Conservation (phyloP, 1,140 invertebrate species). For the Homalodisca vitripennis region DNA sequence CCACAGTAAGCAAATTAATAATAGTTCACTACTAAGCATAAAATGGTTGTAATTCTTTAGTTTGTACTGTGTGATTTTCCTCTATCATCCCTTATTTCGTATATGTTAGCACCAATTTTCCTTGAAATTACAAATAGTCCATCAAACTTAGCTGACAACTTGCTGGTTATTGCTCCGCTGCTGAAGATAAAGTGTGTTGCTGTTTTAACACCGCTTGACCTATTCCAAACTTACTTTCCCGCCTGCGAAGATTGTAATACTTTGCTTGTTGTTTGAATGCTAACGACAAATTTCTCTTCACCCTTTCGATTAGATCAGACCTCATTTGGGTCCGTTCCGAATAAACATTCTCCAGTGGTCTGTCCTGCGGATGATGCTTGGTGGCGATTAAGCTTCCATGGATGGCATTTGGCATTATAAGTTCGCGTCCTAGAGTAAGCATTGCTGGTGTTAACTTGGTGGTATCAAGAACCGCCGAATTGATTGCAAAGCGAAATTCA, state of each 20-base stretch:
- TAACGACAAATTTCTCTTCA: not conserved
- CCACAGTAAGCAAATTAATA: too few species aligned
- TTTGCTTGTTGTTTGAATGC: not conserved
- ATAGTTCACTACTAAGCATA: too few species aligned
- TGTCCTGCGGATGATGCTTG: not conserved
- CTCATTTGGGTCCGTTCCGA: not conserved
- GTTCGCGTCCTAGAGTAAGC: slow-evolving; percentile 46
- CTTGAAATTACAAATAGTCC: not conserved
- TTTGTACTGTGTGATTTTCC: not conserved
- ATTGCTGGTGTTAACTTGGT: slow-evolving; percentile 47
- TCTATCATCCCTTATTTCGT: not conserved
- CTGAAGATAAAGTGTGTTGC: not conserved
- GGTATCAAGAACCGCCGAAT: slow-evolving; percentile 45
- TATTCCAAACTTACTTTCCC: not conserved
- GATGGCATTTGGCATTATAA: slow-evolving; percentile 36
- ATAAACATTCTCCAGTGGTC: not conserved
- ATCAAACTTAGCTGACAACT: not conserved
- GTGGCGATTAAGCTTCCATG: not conserved
- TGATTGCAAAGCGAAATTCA: slow-evolving; percentile 48
- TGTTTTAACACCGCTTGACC: not conserved
- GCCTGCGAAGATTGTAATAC: slow-evolving; percentile 4
- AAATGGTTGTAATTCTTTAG: slow-evolving; percentile 8
- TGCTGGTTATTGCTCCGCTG: not conserved
- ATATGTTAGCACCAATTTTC: slow-evolving; percentile 9
- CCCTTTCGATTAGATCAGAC: not conserved